A percentile compares a stretch with the other conserved stretches of the same genome.
These are phyloP conservation scores for Hyposmocoma kahamanoa DNA, from an alignment of 1,140 invertebrate genomes.

Conservation along the genomic window DNA sequence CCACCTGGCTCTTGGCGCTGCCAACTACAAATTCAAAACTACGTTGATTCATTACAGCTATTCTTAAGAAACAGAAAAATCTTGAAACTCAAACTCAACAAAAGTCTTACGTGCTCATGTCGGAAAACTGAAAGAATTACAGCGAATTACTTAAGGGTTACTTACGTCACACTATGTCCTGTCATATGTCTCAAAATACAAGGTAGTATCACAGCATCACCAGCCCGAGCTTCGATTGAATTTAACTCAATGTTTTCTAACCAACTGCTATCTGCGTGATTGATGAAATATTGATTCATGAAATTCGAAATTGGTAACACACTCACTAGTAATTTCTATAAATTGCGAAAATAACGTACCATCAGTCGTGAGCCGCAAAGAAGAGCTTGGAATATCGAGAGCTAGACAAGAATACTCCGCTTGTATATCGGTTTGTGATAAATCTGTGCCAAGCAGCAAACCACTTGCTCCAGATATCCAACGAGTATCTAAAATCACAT, in stretches of 20 bases:
- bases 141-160: slow-evolving; percentile 3
- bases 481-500: slow-evolving; percentile 40
- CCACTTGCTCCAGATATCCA: slow-evolving; percentile 58
- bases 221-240: slow-evolving; percentile 50
- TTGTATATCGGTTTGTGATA: slow-evolving; percentile 59
- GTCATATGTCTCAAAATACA: slow-evolving; percentile 53
- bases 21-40: slow-evolving; percentile 36
- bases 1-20: slow-evolving; percentile 54
- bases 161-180: slow-evolving; percentile 54
- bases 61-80: too few species aligned
- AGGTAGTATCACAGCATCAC: slow-evolving; percentile 51
- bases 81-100: too few species aligned
- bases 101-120: too few species aligned
- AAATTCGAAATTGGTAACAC: too few species aligned
- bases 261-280: slow-evolving; percentile 63
- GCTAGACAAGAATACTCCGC: slow-evolving; percentile 63
- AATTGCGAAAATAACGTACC: slow-evolving; percentile 41
- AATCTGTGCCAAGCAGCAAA: slow-evolving; percentile 47
- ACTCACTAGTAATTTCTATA: too few species aligned
- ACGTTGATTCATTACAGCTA: slow-evolving; percentile 24
- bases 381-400: slow-evolving; percentile 42
- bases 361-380: slow-evolving; percentile 55
- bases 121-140: too few species aligned
- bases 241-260: slow-evolving; percentile 55
- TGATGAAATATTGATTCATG: too few species aligned